Evolutionary conservation across 2,113 vertebrate species (phyloP).

Genomic region (Charadrius vociferus): DNA sequence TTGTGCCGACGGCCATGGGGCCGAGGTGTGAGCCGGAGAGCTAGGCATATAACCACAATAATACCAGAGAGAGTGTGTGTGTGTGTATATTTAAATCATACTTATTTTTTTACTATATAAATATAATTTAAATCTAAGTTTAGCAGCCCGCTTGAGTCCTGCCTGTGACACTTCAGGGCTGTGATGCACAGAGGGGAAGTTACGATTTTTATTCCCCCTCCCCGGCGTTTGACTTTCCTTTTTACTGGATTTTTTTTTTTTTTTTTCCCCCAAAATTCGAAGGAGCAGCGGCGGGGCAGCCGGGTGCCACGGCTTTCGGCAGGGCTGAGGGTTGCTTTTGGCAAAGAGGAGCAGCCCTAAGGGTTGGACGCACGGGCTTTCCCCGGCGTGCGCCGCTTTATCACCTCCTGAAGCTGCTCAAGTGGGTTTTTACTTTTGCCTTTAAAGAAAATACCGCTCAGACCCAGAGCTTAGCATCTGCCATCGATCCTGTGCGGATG

Average conservation of each 20-base stretch:
- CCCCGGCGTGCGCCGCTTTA: background rate
- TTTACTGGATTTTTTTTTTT: background rate
- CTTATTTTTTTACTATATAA: too few species aligned
- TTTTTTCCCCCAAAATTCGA: background rate
- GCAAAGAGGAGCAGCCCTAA: background rate
- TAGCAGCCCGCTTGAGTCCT: background rate
- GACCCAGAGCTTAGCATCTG: background rate
- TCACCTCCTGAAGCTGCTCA: fast-evolving
- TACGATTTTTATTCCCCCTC: background rate
- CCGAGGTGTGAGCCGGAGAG: background rate
- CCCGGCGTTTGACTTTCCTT: background rate
- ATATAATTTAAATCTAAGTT: background rate
- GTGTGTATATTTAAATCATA: background rate
- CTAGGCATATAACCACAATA: background rate
- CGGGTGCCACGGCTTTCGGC: fast-evolving
- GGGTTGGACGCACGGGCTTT: fast-evolving
- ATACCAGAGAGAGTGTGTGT: background rate
- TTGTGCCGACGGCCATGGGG: fast-evolving
- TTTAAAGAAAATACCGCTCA: background rate
- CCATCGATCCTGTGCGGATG: fast-evolving
- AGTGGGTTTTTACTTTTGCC: background rate
- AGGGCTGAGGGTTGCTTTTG: background rate
- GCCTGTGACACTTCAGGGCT: background rate
- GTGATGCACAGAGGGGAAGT: background rate
- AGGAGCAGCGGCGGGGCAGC: fast-evolving